A percentile compares a stretch with the other conserved stretches of the same genome.
Evolutionary conservation across 1,140 invertebrate genomes (phyloP).

Genomic region (Penaeus indicus): DNA sequence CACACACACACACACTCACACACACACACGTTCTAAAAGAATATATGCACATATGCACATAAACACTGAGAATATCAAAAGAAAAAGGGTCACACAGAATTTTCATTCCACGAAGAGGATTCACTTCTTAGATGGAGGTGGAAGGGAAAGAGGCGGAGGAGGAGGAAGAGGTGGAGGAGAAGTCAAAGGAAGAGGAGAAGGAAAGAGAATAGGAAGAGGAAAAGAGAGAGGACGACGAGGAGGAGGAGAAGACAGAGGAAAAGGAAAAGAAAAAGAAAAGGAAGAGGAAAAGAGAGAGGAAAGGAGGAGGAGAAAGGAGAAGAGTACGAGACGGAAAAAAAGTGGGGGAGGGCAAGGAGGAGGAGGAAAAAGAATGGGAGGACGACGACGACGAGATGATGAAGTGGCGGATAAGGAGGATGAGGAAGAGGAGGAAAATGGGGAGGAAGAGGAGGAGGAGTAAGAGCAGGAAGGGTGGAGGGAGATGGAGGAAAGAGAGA

Average conservation of each 20-base stretch:
- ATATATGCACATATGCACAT: too few species aligned
- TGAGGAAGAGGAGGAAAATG: background rate
- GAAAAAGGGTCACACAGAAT: too few species aligned
- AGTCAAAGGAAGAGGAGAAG: background rate
- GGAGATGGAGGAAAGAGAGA: background rate
- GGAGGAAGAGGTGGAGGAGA: too few species aligned
- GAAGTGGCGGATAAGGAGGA: background rate
- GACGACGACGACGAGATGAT: background rate
- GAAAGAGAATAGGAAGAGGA: background rate
- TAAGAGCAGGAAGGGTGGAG: background rate
- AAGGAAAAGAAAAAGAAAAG: too few species aligned
- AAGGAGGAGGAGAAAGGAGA: background rate
- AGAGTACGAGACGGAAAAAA: too few species aligned
- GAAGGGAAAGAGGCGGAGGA: too few species aligned
- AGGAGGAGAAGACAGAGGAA: background rate
- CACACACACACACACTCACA: too few species aligned
- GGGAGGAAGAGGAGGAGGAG: background rate
- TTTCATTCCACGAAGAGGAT: too few species aligned
- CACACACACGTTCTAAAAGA: too few species aligned
- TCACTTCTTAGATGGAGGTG: too few species aligned
- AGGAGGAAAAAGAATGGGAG: background rate
- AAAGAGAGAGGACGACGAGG: background rate
- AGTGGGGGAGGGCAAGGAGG: background rate
- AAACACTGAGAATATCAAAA: too few species aligned
- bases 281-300: background rate